Evolutionary conservation across 2,797 vertebrate genomes (phyloP), one percentile per base, ranked within the genome.

Genomic region (Gastrophryne carolinensis): DNA sequence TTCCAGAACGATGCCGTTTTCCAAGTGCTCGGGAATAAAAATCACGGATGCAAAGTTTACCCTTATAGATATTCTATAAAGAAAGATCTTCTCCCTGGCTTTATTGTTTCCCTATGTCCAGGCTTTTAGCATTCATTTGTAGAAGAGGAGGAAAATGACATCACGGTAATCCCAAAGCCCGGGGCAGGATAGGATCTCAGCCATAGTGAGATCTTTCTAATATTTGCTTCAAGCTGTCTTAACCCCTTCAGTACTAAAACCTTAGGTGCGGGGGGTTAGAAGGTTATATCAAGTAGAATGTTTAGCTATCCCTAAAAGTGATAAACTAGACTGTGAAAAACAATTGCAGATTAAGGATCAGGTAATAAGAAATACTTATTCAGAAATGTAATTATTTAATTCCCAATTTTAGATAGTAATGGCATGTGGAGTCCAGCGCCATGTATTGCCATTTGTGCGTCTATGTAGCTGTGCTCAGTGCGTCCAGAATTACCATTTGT

Each of bases 161-260:
- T 98, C 96, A 97, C 89, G 89, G 92, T 94, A 93, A 96, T 95
- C 93, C 94, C 92, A 87, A 92, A 91, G 89, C 90, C 90, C 91
- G 87, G 91, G 90, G 87, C 91, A 89, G 90, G 64, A 87, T 84
- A 83, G 89, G 90, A 90, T 88, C 91, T 91, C 94, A 95, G 94
- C 93, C 92, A 91, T 87, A 83, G 83, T 86, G 79, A 85, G 85
- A 81, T 83, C 88, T 88, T 89, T 89, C 89, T 87, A 86, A 65
- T 81, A 74, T 86, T 84, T 85, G 78, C 81, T 88, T 86, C 72
- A 53, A 69, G 70, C 82, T 83, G 73, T 79, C 86, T 86, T 70
- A 82, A 75, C 73, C 32, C 64, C 21, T 23, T 47, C 9, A 56
- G 17, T 6, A 5, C 34, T n/a, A n/a, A n/a, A n/a, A n/a, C n/a